Percentiles rank a stretch among this genome's conserved stretches.
Conservation (phyloP, 2,113 vertebrate genomes). For the Chaenocephalus aceratus region DNA sequence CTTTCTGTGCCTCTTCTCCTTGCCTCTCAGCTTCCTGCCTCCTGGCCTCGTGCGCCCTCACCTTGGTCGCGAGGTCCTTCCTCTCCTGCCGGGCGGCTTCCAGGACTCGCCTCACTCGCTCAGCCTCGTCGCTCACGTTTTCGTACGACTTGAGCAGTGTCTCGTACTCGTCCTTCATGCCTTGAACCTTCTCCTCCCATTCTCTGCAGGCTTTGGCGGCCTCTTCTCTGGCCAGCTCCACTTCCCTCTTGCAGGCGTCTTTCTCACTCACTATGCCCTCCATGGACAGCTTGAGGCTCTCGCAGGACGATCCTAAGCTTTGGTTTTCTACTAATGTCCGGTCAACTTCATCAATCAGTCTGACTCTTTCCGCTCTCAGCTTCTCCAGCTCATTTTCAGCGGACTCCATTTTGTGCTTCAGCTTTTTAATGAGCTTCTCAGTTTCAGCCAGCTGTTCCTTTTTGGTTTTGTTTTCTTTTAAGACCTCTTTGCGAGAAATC, state of each 20-base stretch:
- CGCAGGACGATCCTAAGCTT: slow-evolving; percentile 87
- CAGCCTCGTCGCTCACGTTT: slow-evolving; percentile 93
- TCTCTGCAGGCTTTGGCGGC: slow-evolving; percentile 80
- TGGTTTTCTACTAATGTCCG: slow-evolving; percentile 89
- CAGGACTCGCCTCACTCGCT: slow-evolving; percentile 89
- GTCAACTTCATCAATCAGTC: slow-evolving; percentile 89
- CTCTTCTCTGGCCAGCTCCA: slow-evolving; percentile 81
- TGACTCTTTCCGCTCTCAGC: slow-evolving; percentile 85
- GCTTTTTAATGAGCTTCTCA: slow-evolving; percentile 73
- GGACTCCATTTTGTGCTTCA: slow-evolving; percentile 80
- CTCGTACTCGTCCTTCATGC: slow-evolving; percentile 95
- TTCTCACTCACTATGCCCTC: slow-evolving; percentile 88
- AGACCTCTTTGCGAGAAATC: slow-evolving; percentile 92
- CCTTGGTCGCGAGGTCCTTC: slow-evolving; percentile 86
- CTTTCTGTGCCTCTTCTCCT: slow-evolving; percentile 87
- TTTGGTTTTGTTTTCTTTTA: slow-evolving; percentile 90
- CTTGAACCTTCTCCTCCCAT: slow-evolving; percentile 88
- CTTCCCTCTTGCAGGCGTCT: slow-evolving; percentile 83
- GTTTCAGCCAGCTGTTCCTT: slow-evolving; percentile 86
- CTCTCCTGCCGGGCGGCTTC: slow-evolving; percentile 92
- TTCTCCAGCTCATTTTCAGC: slow-evolving; percentile 84
- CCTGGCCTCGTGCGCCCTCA: slow-evolving; percentile 83
- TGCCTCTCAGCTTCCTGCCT: slow-evolving; percentile 87
- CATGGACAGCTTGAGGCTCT: slow-evolving; percentile 90
- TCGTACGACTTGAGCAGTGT: slow-evolving; percentile 95